Evolutionary conservation across 1,140 invertebrate species (phyloP).

Genomic region (Gryon sp.): DNA sequence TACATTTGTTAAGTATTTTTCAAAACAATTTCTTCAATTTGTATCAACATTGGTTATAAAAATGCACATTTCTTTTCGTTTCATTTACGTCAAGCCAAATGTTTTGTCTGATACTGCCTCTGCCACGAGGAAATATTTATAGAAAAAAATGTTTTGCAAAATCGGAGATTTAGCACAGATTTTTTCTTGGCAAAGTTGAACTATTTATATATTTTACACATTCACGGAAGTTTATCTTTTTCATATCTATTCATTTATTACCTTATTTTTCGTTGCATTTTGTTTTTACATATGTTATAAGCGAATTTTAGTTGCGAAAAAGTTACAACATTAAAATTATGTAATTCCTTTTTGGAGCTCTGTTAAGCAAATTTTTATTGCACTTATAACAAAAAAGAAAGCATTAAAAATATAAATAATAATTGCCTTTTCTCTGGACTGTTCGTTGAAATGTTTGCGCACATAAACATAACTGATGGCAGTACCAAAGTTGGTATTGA

Average conservation of each 20-base stretch:
- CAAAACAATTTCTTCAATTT: conserved; percentile 17
- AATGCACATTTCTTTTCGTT: conserved; percentile 18
- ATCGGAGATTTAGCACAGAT: no score
- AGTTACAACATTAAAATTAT: no score
- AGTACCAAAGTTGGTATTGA: conserved; percentile 89
- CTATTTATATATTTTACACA: no score
- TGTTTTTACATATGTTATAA: no score
- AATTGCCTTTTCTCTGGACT: conserved; percentile 84
- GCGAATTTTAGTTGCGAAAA: no score
- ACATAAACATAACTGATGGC: conserved; percentile 89
- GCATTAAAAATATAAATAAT: no score
- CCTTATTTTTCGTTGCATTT: no score
- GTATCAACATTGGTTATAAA: conserved; percentile 13
- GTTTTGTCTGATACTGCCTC: conserved; percentile 23
- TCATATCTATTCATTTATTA: no score
- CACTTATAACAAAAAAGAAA: background rate
- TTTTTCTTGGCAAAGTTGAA: no score
- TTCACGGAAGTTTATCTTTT: no score
- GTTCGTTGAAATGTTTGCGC: conserved; percentile 84
- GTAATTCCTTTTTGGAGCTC: no score
- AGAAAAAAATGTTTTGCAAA: conserved; percentile 1
- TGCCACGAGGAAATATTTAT: conserved; percentile 20
- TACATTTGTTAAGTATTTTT: conserved; percentile 28
- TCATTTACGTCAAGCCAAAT: conserved; percentile 38
- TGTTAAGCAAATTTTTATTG: no score